Conservation (phyloP, 1,140 invertebrate genomes). For the Contarinia nasturtii region DNA sequence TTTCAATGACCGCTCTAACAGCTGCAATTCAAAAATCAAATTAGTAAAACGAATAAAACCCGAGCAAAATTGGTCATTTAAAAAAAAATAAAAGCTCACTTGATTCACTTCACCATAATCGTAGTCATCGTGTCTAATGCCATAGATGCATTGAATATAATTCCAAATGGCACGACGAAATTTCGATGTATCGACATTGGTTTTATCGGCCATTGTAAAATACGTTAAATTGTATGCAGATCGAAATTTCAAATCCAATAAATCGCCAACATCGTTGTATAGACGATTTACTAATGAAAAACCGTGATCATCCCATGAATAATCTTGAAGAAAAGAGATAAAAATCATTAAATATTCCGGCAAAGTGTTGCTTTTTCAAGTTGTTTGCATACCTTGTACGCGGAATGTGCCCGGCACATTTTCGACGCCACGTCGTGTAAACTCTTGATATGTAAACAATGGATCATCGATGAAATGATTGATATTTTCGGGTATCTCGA, state of each 20-base stretch:
- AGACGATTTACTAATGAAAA: slow-evolving; percentile 72
- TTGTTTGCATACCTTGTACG: too few relatives aligned
- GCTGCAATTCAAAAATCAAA: slow-evolving; percentile 8
- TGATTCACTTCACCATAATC: slow-evolving; percentile 79
- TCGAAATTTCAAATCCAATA: slow-evolving; percentile 76
- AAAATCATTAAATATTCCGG: too few relatives aligned
- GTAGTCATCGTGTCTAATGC: slow-evolving; percentile 80
- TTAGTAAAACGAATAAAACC: background rate
- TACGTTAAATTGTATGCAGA: slow-evolving; percentile 74
- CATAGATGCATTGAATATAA: slow-evolving; percentile 80
- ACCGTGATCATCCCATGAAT: slow-evolving; percentile 83
- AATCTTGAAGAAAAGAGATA: too few relatives aligned
- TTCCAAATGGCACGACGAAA: slow-evolving; percentile 82
- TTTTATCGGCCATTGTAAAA: slow-evolving; percentile 71
- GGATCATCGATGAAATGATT: slow-evolving; percentile 58
- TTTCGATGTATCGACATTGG: slow-evolving; percentile 71
- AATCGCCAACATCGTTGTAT: slow-evolving; percentile 66
- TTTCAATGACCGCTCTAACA: slow-evolving; percentile 65
- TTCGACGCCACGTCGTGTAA: slow-evolving; percentile 41
- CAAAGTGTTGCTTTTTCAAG: too few relatives aligned
- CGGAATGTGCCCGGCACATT: slow-evolving; percentile 58
- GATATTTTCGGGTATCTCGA: slow-evolving; percentile 33
- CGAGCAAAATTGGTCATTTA: background rate
- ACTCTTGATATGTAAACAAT: slow-evolving; percentile 64
- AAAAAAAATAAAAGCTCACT: slow-evolving; percentile 8